phyloP scores from a whole-genome alignment of 2,888 invertebrate species.

The Scaptomyza flava region DNA sequence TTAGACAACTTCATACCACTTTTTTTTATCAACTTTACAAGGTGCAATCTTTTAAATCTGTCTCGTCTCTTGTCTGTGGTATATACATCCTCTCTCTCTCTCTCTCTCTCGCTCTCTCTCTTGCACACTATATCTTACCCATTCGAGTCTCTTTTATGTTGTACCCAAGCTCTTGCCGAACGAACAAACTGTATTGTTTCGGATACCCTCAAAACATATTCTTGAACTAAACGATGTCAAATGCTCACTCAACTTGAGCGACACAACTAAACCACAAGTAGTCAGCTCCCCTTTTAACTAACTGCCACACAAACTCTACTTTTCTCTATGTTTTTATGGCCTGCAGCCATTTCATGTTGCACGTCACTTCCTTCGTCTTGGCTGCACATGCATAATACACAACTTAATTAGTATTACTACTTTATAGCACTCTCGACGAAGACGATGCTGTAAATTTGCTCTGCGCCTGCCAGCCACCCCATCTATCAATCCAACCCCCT shows the following conservation, averaged over 20 bases:
- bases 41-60: conserved; percentile 18
- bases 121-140: too few species aligned
- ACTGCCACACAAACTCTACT: background rate
- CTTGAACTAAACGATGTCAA: conserved; percentile 73
- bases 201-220: conserved; percentile 14
- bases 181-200: conserved; percentile 42
- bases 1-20: background rate
- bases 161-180: background rate
- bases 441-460: conserved; percentile 18
- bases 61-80: conserved; percentile 4
- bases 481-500: background rate
- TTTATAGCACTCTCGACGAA: conserved; percentile 70
- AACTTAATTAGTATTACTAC: conserved; percentile 80
- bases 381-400: conserved; percentile 73
- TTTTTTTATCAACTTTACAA: background rate
- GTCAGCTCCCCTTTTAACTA: conserved; percentile 8
- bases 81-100: background rate
- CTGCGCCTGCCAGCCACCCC: background rate
- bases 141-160: too few species aligned
- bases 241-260: conserved; percentile 54
- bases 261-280: conserved; percentile 20
- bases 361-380: conserved; percentile 21
- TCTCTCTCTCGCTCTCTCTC: background rate
- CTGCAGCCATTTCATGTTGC: conserved; percentile 28
- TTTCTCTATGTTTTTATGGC: conserved; percentile 7